Conservation (phyloP, 2,888 invertebrate genomes). For the Pyrgus malvae region DNA sequence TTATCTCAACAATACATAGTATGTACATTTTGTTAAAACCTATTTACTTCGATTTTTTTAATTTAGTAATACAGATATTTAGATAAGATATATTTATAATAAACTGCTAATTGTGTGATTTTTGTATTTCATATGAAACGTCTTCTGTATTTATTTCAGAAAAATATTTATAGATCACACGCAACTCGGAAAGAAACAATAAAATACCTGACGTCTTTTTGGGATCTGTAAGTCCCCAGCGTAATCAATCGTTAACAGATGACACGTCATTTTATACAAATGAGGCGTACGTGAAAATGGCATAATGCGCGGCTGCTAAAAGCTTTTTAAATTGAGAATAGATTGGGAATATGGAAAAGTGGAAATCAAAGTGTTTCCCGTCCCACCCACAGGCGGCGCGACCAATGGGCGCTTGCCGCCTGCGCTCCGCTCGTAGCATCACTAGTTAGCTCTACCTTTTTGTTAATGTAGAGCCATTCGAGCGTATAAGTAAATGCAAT, state of each 20-base stretch:
- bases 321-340: constrained; percentile 68
- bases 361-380: constrained; percentile 49
- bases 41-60: too few relatives aligned
- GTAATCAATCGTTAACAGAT: constrained; percentile 58
- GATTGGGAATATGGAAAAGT: constrained; percentile 67
- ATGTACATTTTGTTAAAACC: too few relatives aligned
- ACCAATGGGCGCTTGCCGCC: constrained; percentile 64
- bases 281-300: constrained; percentile 41
- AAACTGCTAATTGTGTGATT: too few relatives aligned
- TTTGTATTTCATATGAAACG: too few relatives aligned
- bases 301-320: constrained; percentile 50
- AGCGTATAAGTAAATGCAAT: not conserved
- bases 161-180: not conserved
- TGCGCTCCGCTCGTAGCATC: constrained; percentile 43
- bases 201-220: not conserved
- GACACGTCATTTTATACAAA: constrained; percentile 51
- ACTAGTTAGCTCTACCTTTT: constrained; percentile 8
- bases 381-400: constrained; percentile 72
- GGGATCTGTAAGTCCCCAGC: constrained; percentile 43
- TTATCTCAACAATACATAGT: too few relatives aligned
- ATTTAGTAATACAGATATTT: too few relatives aligned
- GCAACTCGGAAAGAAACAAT: not conserved
- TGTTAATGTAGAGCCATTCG: too few relatives aligned
- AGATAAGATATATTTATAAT: too few relatives aligned
- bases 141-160: too few relatives aligned